Conservation (phyloP, 2,797 vertebrate genomes). For the Eulemur coronatus region DNA sequence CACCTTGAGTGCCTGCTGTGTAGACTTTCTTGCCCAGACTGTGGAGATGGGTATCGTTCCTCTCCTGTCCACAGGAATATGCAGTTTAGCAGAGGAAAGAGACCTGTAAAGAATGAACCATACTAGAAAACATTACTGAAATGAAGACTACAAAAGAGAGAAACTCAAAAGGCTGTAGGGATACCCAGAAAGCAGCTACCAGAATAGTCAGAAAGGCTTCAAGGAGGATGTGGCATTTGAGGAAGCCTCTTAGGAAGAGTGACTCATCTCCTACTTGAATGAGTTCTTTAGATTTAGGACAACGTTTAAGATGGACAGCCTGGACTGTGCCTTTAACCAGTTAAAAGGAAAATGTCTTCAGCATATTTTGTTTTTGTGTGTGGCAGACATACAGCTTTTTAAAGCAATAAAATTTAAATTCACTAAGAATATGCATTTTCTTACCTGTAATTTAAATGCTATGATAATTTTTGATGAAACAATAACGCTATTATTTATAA, state of each 20-base stretch:
- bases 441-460: constrained; percentile 45
- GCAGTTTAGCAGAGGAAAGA: background rate
- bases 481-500: background rate
- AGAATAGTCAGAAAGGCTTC: background rate
- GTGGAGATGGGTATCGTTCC: too few species aligned
- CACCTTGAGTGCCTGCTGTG: background rate
- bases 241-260: background rate
- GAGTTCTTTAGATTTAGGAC: constrained; percentile 50
- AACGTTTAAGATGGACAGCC: constrained; percentile 9
- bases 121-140: background rate
- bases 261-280: constrained; percentile 68
- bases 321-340: background rate
- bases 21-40: background rate
- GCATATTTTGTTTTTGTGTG: background rate
- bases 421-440: constrained; percentile 30
- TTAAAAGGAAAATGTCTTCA: constrained; percentile 7
- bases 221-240: background rate
- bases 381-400: background rate
- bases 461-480: constrained; percentile 39
- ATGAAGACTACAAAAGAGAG: background rate
- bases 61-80: background rate
- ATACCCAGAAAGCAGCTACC: background rate
- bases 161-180: background rate
- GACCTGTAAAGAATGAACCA: background rate
- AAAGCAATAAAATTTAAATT: background rate